Evolutionary conservation across 2,113 vertebrate genomes (phyloP), one percentile per base, ranked within the genome.

Genomic region (Ameiurus melas): DNA sequence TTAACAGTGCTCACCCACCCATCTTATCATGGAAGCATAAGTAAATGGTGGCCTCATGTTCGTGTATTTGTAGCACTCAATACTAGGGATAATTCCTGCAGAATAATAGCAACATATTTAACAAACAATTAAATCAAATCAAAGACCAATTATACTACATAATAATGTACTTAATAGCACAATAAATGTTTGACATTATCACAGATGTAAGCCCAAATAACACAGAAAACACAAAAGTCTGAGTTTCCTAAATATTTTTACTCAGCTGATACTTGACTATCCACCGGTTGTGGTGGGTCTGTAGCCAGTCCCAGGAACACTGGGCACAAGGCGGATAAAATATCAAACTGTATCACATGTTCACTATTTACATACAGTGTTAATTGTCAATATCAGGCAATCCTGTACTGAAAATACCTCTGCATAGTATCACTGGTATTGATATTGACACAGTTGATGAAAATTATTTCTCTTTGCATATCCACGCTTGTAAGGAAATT

Each of bases 21-120:
- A 96, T 93, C 96, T 90, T 90, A 96, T 96, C 86, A 96, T 94
- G 9, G 94, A 93, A 16, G 96, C 96, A 0, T 96, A 96, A 20
- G 96, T 96, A 87, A 95, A 95, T 1, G 96, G 96, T 14, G 96
- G 96, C 25, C 96, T 92, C 89, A 94, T 93, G 51, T 95, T 95
- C 85, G 92, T 95, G 81, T 93, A 93, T 85, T 94, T 94, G 90
- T 96, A 96, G 91, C 94, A 96, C 78, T 96, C 95, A 89, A 95
- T 92, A 85, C 93, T 95, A 85, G 94, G 93, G 78, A 93, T 91
- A 85, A 95, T 92, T 36, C 95, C 95, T 96, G 93, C 88, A 33
- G 25, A 43, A 84, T 30, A 85, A 71, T 33, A 58, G 22, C 27
- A 60, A 33, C 27, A 78, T 83, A 75, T 30, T 80, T 51, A 79